Evolutionary conservation across 2,888 invertebrate genomes (phyloP), one percentile per base, ranked within the genome.

Genomic region (Platypus cylindrus): DNA sequence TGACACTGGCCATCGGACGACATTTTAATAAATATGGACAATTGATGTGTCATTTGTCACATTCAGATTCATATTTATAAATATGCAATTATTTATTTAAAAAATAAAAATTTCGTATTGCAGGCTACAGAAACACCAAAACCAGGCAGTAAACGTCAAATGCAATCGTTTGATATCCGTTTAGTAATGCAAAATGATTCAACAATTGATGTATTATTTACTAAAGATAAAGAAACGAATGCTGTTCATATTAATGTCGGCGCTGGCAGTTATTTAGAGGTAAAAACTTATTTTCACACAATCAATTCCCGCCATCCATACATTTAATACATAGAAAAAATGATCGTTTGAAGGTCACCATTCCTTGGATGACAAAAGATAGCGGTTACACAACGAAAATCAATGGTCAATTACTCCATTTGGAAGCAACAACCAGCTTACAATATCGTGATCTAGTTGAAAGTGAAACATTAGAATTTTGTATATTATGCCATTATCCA

Each of bases 201-300:
- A 1, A 91, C 93, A 1, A 81, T 97, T 45, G 97, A 98, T 60
- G 82, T 97, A 49, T 69, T 97, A 17, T 98, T 98, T 61, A 91
- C 93, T 13, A 94, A 95, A 64, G 86, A 80, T 52, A 62, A 86
- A 65, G 93, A 93, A 67, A 93, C 97, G 0, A 95, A 95, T 63
- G 95, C 95, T 5, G 80, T 97, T 44, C 95, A 97, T 59, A 81
- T 95, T 51, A 91, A 91, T 50, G 80, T 94, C 37, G 90, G 90
- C 5, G 84, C 90, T 18, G 97, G 95, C 2, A 94, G 94, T 3
- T 95, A 94, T 60, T 68, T 97, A 38, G 95, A 98, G 67, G 46
- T 45, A 34, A 29, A 13, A 15, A 30, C 17, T 30, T 2, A 8
- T 3, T 17, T 30, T 30, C 14, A 11, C 9, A 17, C 17, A 7